Evolutionary conservation across 1,140 invertebrate species (phyloP), one percentile per base, ranked within the genome.

Genomic region (Rhyzopertha dominica): DNA sequence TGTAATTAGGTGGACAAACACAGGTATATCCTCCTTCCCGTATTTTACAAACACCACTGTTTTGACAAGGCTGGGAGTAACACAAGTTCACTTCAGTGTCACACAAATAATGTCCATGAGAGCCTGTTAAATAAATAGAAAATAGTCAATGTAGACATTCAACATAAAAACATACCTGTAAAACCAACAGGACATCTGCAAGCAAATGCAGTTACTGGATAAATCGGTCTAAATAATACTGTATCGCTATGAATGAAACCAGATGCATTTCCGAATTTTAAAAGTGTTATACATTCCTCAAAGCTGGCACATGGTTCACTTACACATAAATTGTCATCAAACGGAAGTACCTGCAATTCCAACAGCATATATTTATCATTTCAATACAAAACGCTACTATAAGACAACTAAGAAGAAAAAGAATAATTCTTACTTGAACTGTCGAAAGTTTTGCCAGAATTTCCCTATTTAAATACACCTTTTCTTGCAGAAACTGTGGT

Each of bases 71-170:
- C 56, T 86, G 90, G 1, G 93, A 96, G 65, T 97, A 98, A 65
- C 96, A 99, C 0, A 98, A 69, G 70, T 99, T 94, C 0, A 99
- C 89, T 66, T 98, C 95, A 0, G 89, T 91, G 62, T 98, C 95
- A 65, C 96, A 99, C 30, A 94, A 73, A 54, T 94, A 95, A 61
- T 93, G 87, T 55, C 92, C 89, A 39, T 82, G 78, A 50, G 88
- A 89, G n/a, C 88, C 88, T 71, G 65, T 55, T 62, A 57, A 37
- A 40, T 37, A 16, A 19, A 41, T 24, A 34, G 36, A 34, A n/a
- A 47, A n/a, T 23, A 43, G 17, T n/a, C 29, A 13, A 32, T 4
- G 31, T 8, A 7, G 30, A 32, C 29, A 5, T 25, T 5, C 2
- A 13, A 23, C n/a, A 37, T n/a, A n/a, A n/a, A n/a, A n/a, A 46